Evolutionary conservation across 1,140 invertebrate genomes (phyloP).

Genomic region (Ladona fulva): DNA sequence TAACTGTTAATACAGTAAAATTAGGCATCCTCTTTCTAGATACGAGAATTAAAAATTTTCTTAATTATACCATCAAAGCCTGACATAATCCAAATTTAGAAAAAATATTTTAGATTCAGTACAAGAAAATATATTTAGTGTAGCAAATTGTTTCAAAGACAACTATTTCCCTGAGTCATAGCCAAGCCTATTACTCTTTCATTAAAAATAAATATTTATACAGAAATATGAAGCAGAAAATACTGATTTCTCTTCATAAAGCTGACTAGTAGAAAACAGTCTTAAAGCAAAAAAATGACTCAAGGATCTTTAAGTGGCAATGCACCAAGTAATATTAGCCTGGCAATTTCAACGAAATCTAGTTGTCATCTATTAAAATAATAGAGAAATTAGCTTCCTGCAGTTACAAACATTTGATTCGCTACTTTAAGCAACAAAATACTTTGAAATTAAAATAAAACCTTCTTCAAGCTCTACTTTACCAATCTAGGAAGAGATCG

Average conservation of each 20-base stretch:
- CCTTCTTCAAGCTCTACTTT: not conserved
- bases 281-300: not conserved
- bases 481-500: too few species aligned
- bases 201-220: not conserved
- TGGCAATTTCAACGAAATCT: not conserved
- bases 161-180: conserved; percentile 1
- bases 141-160: not conserved
- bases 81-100: not conserved
- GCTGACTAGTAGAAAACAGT: not conserved
- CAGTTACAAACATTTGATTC: not conserved
- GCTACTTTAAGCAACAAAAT: not conserved
- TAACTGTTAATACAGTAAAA: not conserved
- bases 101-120: not conserved
- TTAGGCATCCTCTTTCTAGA: not conserved
- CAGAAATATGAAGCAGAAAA: not conserved
- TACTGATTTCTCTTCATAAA: not conserved
- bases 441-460: not conserved
- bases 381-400: not conserved
- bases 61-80: not conserved
- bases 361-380: not conserved
- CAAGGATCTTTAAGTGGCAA: not conserved
- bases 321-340: not conserved
- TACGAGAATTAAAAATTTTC: not conserved
- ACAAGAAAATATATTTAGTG: not conserved
- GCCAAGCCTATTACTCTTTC: not conserved